Conservation (phyloP, 2,888 invertebrate genomes). For the Spodoptera exigua region DNA sequence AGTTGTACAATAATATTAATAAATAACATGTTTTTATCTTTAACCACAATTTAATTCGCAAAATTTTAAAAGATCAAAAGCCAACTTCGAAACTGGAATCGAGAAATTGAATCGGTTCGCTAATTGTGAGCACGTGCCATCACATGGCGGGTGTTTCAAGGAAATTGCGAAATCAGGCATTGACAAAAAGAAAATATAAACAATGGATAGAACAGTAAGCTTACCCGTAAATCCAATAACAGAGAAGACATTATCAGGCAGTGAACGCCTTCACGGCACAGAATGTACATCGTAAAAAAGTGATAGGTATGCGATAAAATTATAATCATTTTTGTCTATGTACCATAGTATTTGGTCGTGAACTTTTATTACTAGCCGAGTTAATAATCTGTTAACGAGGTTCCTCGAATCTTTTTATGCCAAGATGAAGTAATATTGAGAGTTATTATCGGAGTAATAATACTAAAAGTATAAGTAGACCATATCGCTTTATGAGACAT, state of each 20-base stretch:
- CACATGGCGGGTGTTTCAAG: conserved; percentile 29
- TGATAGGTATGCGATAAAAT: conserved; percentile 49
- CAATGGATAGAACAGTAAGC: conserved; percentile 55
- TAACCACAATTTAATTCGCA: background rate
- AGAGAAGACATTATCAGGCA: conserved; percentile 52
- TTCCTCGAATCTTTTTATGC: conserved; percentile 47
- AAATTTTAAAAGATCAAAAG: conserved; percentile 8
- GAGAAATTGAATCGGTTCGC: conserved; percentile 33
- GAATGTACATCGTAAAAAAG: conserved; percentile 53
- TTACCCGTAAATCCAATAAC: conserved; percentile 61
- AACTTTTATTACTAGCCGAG: conserved; percentile 46
- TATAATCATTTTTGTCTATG: conserved; percentile 51
- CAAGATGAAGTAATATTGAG: conserved; percentile 34
- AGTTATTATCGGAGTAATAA: conserved; percentile 37
- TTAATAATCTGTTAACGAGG: conserved; percentile 53
- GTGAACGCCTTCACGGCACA: conserved; percentile 42
- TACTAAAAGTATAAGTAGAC: conserved; percentile 27
- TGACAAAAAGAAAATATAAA: conserved; percentile 63
- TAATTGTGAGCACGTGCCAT: conserved; percentile 44
- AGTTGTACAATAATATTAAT: too few relatives aligned
- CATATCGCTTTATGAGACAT: conserved; percentile 16
- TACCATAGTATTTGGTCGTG: conserved; percentile 47
- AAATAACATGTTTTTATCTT: too few relatives aligned
- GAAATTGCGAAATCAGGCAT: conserved; percentile 63
- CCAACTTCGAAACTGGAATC: conserved; percentile 9